Percentiles rank a stretch among this genome's conserved stretches.
Conservation (phyloP, 1,140 invertebrate species). For the Orchestia grillus region DNA sequence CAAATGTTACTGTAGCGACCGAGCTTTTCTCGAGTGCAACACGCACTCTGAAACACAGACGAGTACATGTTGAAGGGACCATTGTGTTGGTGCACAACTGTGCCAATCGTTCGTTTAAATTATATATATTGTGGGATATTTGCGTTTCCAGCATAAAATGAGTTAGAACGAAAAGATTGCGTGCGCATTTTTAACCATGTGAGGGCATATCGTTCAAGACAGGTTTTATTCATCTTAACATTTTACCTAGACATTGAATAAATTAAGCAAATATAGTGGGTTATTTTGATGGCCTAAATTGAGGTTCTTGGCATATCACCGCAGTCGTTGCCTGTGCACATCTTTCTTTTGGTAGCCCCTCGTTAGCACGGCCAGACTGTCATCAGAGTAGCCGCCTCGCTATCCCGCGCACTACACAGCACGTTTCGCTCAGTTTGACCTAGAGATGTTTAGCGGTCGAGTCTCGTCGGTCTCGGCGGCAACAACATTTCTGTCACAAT, state of each 20-base stretch:
- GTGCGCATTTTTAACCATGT: too few species aligned
- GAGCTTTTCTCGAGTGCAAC: too few species aligned
- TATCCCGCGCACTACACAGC: not conserved
- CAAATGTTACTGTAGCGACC: too few species aligned
- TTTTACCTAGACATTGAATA: not conserved
- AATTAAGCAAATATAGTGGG: not conserved
- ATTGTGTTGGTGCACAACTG: too few species aligned
- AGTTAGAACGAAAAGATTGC: too few species aligned
- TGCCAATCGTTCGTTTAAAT: too few species aligned
- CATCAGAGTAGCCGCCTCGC: not conserved
- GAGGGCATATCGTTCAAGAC: too few species aligned
- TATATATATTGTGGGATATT: too few species aligned
- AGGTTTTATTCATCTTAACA: too few species aligned
- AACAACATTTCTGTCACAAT: slow-evolving; percentile 52
- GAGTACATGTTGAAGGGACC: too few species aligned
- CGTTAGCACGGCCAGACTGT: not conserved
- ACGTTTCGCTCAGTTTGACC: slow-evolving; percentile 3
- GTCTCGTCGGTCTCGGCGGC: not conserved
- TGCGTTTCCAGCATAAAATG: too few species aligned
- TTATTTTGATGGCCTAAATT: not conserved
- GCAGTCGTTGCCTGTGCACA: not conserved
- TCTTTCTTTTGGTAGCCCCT: not conserved
- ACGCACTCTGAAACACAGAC: too few species aligned
- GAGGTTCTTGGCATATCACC: not conserved
- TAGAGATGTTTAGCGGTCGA: not conserved